These are phyloP conservation scores for Heliconius ethilla DNA, from an alignment of 2,888 invertebrate species.

Conservation along the genomic window DNA sequence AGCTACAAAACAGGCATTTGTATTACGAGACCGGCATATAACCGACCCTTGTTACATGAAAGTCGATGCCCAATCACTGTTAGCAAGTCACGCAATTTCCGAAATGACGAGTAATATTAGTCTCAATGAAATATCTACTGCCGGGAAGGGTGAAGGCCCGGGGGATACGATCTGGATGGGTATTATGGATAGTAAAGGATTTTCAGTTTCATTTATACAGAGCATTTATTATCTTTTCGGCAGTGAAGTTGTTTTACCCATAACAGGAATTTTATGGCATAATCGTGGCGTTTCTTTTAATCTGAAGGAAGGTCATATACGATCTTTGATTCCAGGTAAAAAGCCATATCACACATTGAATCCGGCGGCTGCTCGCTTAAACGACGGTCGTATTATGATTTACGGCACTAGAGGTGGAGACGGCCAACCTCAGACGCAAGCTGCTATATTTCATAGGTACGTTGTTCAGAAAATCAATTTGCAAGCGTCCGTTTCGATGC, in stretches of 20 bases:
- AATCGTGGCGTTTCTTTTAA: conserved; percentile 67
- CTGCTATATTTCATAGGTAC: conserved; percentile 74
- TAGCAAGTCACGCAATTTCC: conserved; percentile 55
- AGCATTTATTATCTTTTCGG: conserved; percentile 68
- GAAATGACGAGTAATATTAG: conserved; percentile 61
- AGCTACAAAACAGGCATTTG: conserved; percentile 57
- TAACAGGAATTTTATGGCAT: conserved; percentile 73
- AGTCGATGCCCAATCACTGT: conserved; percentile 58
- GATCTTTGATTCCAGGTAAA: conserved; percentile 66
- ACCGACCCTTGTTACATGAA: conserved; percentile 70
- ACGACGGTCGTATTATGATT: conserved; percentile 70
- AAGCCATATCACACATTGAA: conserved; percentile 73
- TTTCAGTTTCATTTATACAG: conserved; percentile 75
- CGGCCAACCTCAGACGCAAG: conserved; percentile 73
- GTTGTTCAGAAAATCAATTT: conserved; percentile 64
- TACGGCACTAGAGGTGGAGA: conserved; percentile 75
- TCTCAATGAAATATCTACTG: conserved; percentile 52
- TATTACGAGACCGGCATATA: conserved; percentile 54
- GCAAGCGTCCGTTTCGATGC: conserved; percentile 61
- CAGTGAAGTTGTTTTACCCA: conserved; percentile 68
- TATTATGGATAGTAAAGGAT: conserved; percentile 71
- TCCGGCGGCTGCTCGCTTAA: conserved; percentile 66
- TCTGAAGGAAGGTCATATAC: conserved; percentile 58
- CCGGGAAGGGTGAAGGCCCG: conserved; percentile 58
- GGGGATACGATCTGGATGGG: conserved; percentile 77